Conservation (phyloP, 2,113 vertebrate genomes). For the Pomatorhinus ruficollis region DNA sequence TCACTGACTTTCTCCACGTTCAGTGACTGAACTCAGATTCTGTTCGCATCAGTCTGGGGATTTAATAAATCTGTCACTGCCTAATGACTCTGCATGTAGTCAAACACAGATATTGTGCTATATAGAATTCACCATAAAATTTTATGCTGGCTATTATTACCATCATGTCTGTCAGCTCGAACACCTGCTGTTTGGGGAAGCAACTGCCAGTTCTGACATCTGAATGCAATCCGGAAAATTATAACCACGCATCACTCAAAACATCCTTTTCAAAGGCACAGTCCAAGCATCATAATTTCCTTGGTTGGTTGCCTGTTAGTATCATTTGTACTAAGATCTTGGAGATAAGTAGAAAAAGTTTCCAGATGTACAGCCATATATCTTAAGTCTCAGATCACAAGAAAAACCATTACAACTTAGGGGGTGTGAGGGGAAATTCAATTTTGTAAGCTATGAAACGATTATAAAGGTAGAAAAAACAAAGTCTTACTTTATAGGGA, state of each 20-base stretch:
- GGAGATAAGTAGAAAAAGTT: slow-evolving; percentile 49
- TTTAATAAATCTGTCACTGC: slow-evolving; percentile 17
- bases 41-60: background rate
- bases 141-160: background rate
- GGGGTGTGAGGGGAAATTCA: background rate
- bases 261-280: slow-evolving; percentile 46
- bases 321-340: slow-evolving; percentile 42
- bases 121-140: background rate
- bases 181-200: slow-evolving; percentile 54
- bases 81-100: background rate
- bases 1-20: background rate
- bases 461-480: background rate
- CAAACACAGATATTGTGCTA: background rate
- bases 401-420: background rate
- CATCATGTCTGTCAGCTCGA: slow-evolving; percentile 33
- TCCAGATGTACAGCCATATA: slow-evolving; percentile 52
- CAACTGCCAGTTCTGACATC: slow-evolving; percentile 61
- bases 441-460: background rate
- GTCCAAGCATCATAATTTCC: slow-evolving; percentile 68
- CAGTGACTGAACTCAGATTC: background rate
- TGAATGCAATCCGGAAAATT: slow-evolving; percentile 41
- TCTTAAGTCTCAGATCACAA: background rate
- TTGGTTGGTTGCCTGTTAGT: slow-evolving; percentile 55
- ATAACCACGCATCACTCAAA: slow-evolving; percentile 56
- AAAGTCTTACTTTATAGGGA: background rate